A percentile compares a stretch with the other conserved stretches of the same genome.
These are phyloP conservation scores for Atta colombica DNA, from an alignment of 1,140 invertebrate genomes.

Conservation along the genomic window DNA sequence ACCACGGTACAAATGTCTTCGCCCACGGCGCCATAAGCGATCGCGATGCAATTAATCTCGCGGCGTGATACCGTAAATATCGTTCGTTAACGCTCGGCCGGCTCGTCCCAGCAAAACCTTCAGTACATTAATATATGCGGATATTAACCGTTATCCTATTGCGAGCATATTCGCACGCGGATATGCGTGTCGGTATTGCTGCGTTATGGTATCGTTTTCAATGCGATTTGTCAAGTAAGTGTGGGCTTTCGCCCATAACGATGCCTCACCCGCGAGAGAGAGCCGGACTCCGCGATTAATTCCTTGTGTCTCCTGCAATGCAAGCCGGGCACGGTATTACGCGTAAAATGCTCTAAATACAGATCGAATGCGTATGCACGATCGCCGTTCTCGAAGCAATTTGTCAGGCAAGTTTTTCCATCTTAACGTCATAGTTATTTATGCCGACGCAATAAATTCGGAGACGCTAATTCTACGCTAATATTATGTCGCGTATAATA, in stretches of 20 bases:
- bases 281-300: slow-evolving; percentile 55
- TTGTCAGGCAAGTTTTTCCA: slow-evolving; percentile 13
- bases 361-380: not conserved
- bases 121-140: slow-evolving; percentile 27
- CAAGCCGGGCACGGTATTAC: slow-evolving; percentile 12
- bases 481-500: not conserved
- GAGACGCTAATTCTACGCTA: slow-evolving; percentile 16
- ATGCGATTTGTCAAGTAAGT: slow-evolving; percentile 40
- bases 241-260: slow-evolving; percentile 52
- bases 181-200: slow-evolving; percentile 22
- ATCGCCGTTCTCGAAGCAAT: slow-evolving; percentile 22
- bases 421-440: slow-evolving; percentile 17
- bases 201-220: slow-evolving; percentile 33
- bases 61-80: slow-evolving; percentile 52
- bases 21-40: slow-evolving; percentile 29
- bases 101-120: slow-evolving; percentile 20
- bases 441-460: slow-evolving; percentile 36
- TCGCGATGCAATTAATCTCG: slow-evolving; percentile 42
- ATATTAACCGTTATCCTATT: slow-evolving; percentile 44
- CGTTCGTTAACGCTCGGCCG: slow-evolving; percentile 40
- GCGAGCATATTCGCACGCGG: not conserved
- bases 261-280: slow-evolving; percentile 6
- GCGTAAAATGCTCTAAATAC: slow-evolving; percentile 34
- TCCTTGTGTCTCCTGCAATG: slow-evolving; percentile 39
- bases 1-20: slow-evolving; percentile 46